phyloP scores from a whole-genome alignment of 2,113 vertebrate genomes.

The Promerops cafer region DNA sequence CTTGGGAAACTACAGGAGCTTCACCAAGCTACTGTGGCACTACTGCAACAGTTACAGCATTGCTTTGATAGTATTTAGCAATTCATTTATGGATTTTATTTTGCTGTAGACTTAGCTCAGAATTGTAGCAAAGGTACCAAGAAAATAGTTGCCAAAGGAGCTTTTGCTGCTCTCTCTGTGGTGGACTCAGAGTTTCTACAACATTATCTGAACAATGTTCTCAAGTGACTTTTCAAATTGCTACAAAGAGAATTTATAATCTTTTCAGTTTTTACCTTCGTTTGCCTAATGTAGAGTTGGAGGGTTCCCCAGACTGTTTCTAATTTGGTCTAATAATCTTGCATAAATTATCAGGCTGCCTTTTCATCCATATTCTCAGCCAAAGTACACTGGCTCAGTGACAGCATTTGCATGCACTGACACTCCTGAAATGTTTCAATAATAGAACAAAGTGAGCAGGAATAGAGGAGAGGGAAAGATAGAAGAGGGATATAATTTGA shows the following conservation, averaged over 20 bases:
- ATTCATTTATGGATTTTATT: neutral
- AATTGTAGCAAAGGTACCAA: neutral
- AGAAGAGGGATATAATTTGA: neutral
- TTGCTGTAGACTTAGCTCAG: neutral
- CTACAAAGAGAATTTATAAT: constrained; percentile 24
- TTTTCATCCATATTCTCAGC: neutral
- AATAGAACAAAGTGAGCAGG: constrained; percentile 25
- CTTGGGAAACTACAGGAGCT: neutral
- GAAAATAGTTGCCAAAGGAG: neutral
- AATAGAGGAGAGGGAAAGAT: neutral
- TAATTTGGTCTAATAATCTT: constrained; percentile 31
- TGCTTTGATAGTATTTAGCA: neutral
- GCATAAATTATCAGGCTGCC: constrained; percentile 25
- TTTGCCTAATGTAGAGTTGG: neutral
- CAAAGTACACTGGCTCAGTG: neutral
- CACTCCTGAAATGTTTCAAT: neutral
- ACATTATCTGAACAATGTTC: neutral
- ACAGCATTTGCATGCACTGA: neutral
- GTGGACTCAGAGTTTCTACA: neutral
- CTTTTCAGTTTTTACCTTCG: neutral
- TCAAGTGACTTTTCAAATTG: neutral
- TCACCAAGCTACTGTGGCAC: neutral
- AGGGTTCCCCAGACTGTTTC: constrained; percentile 14
- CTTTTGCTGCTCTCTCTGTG: neutral
- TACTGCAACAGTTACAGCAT: neutral